phyloP scores from a whole-genome alignment of 2,797 vertebrate genomes.

The Dipus sagitta region DNA sequence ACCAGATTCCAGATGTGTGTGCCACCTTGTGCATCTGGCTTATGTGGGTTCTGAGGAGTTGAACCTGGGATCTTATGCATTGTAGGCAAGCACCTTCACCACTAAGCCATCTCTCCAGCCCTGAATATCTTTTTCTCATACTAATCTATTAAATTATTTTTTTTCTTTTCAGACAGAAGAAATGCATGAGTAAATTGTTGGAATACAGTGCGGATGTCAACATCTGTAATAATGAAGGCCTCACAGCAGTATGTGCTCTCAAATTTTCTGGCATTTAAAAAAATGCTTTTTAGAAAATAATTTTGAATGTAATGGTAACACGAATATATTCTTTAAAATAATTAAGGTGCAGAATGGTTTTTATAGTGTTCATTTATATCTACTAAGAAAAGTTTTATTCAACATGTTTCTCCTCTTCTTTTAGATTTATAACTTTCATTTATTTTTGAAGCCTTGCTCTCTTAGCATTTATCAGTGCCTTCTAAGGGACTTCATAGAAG shows the following conservation, averaged over 20 bases:
- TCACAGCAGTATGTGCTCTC: slow-evolving; percentile 95
- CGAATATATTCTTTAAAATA: slow-evolving; percentile 28
- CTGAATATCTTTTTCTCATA: background rate
- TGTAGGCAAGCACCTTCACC: too few species aligned
- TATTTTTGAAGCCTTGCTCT: slow-evolving; percentile 33
- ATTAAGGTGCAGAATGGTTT: slow-evolving; percentile 21
- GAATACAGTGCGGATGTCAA: slow-evolving; percentile 98
- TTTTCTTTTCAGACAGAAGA: slow-evolving; percentile 94
- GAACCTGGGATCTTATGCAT: too few species aligned
- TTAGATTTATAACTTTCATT: slow-evolving; percentile 37
- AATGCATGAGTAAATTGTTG: slow-evolving; percentile 98
- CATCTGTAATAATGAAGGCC: slow-evolving; percentile 99
- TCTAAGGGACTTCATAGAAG: background rate
- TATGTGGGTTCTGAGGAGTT: too few species aligned
- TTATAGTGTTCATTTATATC: background rate
- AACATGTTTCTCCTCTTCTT: background rate
- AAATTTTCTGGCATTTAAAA: slow-evolving; percentile 64
- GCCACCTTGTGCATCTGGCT: too few species aligned
- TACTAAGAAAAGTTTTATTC: background rate
- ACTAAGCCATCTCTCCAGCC: too few species aligned
- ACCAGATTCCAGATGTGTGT: too few species aligned
- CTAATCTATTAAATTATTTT: background rate
- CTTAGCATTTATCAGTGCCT: slow-evolving; percentile 33
- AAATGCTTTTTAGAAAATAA: slow-evolving; percentile 46
- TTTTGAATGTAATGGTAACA: slow-evolving; percentile 39